phyloP scores from a whole-genome alignment of 2,113 vertebrate species.

The Phaethornis superciliosus region DNA sequence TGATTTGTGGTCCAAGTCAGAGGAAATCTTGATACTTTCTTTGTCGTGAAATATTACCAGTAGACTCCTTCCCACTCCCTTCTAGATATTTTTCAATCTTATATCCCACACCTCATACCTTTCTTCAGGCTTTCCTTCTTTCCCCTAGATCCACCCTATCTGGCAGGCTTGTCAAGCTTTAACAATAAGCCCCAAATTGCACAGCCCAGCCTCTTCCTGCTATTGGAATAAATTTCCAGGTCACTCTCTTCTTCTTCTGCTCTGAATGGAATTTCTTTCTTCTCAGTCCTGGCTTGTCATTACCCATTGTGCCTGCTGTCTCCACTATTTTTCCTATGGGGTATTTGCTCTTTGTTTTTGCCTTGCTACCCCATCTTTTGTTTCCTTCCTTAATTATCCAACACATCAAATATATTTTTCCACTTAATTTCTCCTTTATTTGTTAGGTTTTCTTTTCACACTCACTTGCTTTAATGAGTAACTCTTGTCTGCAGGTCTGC shows the following conservation, averaged over 20 bases:
- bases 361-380: neutral
- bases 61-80: neutral
- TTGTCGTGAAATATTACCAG: neutral
- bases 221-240: slow-evolving; percentile 52
- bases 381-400: neutral
- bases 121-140: slow-evolving; percentile 33
- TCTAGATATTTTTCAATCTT: neutral
- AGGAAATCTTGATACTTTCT: neutral
- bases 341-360: neutral
- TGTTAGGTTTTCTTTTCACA: neutral
- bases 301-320: neutral
- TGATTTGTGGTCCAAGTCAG: neutral
- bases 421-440: neutral
- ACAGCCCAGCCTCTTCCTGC: slow-evolving; percentile 34
- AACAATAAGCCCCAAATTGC: slow-evolving; percentile 16
- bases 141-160: slow-evolving; percentile 35
- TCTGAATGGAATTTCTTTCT: neutral
- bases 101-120: neutral
- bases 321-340: neutral
- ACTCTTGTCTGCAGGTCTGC: neutral
- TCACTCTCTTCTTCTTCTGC: neutral
- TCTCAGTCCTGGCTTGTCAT: neutral
- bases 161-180: slow-evolving; percentile 22
- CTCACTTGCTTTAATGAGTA: neutral
- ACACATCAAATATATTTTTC: neutral